Evolutionary conservation across 2,113 vertebrate genomes (phyloP), one percentile per base, ranked within the genome.

Genomic region (Nannospalax galili): DNA sequence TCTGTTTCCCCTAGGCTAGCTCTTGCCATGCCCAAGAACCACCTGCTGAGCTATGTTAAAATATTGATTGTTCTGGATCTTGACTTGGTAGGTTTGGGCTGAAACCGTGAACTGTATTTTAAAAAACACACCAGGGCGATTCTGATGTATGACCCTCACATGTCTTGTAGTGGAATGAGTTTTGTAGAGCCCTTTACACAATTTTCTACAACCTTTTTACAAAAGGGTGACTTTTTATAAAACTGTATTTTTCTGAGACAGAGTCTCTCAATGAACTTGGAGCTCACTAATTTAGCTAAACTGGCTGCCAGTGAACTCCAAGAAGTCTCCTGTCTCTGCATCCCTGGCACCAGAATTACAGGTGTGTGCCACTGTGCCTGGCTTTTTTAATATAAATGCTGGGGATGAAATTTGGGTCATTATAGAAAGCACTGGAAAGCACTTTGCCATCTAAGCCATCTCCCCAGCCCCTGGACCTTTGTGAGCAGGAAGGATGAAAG

Each of bases 11-110:
- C 3, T 62, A 70, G 35, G 52, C 78, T 58, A n/a, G n/a, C 24
- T 88, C n/a, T 77, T 88, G 35, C 75, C 30, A 9, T 81, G 35
- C 40, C 64, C 60, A 84, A 73, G 64, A 93, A 64, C 94, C 37
- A 65, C 75, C 77, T 91, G 52, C 65, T 93, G 42, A 84, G 20
- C 70, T 62, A 6, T 52, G 28, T 88, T 77, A 62, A 92, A 93
- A 73, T 70, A 32, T 84, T 88, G 81, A 69, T 88, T 94, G 74
- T 58, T 86, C 24, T 69, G 73, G 67, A 85, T 79, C 86, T 62
- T 79, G 64, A 95, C 89, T 95, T 62, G 65, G 11, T 37, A 15
- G 56, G 2, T 79, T 37, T 81, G 16, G 48, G 56, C 16, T 48
- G 35, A 74, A 62, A 28, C 90, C 42, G 65, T 37, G 45, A 90